Evolutionary conservation across 2,797 vertebrate species (phyloP), one percentile per base, ranked within the genome.

Genomic region (Sebastes vulpes): DNA sequence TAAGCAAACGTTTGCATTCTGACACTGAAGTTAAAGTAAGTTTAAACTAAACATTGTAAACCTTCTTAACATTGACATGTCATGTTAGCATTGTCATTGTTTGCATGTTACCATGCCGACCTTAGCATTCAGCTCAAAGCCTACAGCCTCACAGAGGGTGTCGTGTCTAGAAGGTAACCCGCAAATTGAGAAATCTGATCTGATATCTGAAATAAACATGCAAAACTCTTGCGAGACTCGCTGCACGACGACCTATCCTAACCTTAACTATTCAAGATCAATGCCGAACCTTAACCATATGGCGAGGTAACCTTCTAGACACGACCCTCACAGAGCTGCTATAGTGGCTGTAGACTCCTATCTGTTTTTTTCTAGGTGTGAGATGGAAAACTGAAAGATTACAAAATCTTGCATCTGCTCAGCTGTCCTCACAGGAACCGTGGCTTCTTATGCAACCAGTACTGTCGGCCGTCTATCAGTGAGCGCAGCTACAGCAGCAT

Each of bases 31-130:
- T 69, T 26, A 26, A 58, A 31, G n/a, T 31, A 14, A 29, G 18
- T 23, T 35, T 67, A 25, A 67, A n/a, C 50, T 29, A 28, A 21
- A 16, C 32, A 18, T 21, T 29, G 54, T 52, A 60, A 23, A 61
- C 14, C 5, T 18, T 23, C 23, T 64, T 2, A 54, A 42, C 23
- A 21, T 28, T 29, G 25, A 25, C 31, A 54, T 25, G 26, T 50
- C 14, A 46, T 46, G 38, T 46, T 31, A 23, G 26, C 54, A 25
- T 50, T 60, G n/a, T 72, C 46, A 26, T 26, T 61, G 42, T 72
- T 28, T 7, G 5, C 25, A 4, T 28, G 59, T 72, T 63, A 25
- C 48, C 48, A 54, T 29, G 32, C 12, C 25, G 4, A 65, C 64
- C 2, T 9, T 26, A 32, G 14, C 35, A 25, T 46, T 31, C 20